A percentile compares a stretch with the other conserved stretches of the same genome.
Evolutionary conservation across 2,113 vertebrate genomes (phyloP).

Genomic region (Sigmodon hispidus): DNA sequence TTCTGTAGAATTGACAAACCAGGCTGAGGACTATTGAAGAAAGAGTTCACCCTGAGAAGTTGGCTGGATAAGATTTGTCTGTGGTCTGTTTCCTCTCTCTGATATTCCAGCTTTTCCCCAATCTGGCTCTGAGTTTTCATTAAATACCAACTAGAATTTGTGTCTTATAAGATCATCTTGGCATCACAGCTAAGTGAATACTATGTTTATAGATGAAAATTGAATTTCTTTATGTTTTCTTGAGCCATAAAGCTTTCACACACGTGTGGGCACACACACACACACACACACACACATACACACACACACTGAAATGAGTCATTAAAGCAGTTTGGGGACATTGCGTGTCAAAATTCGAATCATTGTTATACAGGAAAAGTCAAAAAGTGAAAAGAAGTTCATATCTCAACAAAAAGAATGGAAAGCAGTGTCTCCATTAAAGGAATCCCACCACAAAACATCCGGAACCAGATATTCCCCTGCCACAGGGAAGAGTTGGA

Average conservation of each 20-base stretch:
- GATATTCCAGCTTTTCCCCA: too few relatives aligned
- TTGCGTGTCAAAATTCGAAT: constrained; percentile 21
- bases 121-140: too few relatives aligned
- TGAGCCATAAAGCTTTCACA: background rate
- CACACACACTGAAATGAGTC: background rate
- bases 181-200: constrained; percentile 62
- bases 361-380: constrained; percentile 16
- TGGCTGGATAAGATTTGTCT: too few relatives aligned
- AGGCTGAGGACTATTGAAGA: too few relatives aligned
- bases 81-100: too few relatives aligned
- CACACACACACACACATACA: background rate
- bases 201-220: constrained; percentile 31
- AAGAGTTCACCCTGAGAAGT: too few relatives aligned
- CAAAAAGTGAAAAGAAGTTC: constrained; percentile 24
- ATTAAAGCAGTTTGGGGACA: constrained; percentile 45
- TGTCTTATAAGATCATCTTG: too few relatives aligned
- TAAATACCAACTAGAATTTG: too few relatives aligned
- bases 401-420: background rate
- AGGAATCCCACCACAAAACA: background rate
- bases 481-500: too few relatives aligned
- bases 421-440: background rate
- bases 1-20: too few relatives aligned
- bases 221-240: constrained; percentile 5
- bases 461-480: background rate
- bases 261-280: too few relatives aligned